Evolutionary conservation across 2,797 vertebrate species (phyloP), one percentile per base, ranked within the genome.

Genomic region (Podarcis siculus): DNA sequence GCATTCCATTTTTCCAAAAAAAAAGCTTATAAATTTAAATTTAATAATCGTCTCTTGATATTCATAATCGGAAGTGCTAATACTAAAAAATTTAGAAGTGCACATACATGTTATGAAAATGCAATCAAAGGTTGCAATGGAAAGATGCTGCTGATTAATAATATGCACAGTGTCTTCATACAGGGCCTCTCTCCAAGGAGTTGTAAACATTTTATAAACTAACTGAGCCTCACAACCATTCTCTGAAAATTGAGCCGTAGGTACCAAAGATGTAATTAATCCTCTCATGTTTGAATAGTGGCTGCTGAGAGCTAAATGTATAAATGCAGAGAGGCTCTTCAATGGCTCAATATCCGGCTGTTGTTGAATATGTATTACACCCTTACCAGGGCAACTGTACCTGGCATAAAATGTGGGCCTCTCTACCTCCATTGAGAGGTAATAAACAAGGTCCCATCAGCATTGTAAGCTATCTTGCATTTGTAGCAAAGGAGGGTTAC

Each of bases 81-180:
- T 82, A 32, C 42, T 39, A 42, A 72, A 37, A 72, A 81, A 49
- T 42, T 75, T 30, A 39, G 32, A 75, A 82, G 75, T 64, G 58
- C 25, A 75, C 25, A 67, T 30, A 77, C 23, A 64, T 23, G 13
- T 42, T 87, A 82, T 75, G 71, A 82, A 75, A 84, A 39, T 75
- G 83, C 64, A 61, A 85, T 85, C 83, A 85, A 82, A 67, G 58
- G 25, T 32, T 61, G 58, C 79, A 87, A 45, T 82, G 58, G 79
- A 87, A 82, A 58, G 30, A 61, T 66, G 79, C 71, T 66, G 75
- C 79, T 82, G 71, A 87, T 82, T 87, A 82, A 82, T 87, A 75
- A 75, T 82, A 82, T 82, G 37, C 30, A 45, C 12, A 61, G 30
- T 66, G 19, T 82, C 86, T 25, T 81, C 37, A 82, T 45, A 64